Base-by-base conservation (phyloP, 2,113 vertebrate genomes). In the Smithornis capensis region DNA sequence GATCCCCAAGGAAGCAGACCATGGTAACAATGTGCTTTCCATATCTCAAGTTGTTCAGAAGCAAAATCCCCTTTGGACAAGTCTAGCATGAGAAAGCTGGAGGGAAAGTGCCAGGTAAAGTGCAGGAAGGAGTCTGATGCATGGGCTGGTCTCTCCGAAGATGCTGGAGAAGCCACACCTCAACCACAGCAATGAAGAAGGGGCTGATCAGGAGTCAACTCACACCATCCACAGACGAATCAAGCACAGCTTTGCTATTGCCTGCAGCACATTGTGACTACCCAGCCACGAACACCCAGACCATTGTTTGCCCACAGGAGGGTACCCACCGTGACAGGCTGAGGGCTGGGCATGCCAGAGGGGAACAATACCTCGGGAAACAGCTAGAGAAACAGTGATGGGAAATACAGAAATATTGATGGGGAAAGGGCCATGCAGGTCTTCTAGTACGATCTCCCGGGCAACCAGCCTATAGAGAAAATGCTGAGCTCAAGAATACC, bases 401-500 rank as follows among this genome's bases (percentile, higher is more conserved):
- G 29, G 22, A 55, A 74, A 38, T 7, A 53, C 71, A 37, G 40
- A 77, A 83, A 49, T 45, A 50, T 18, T 1, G 70, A 29, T 1
- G 45, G 81, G 69, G 82, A 81, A 81, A 92, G 71, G 87, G 92
- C 69, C 81, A 38, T 3, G 38, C 47, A 74, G 94, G 77, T 94
- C 89, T 50, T 49, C 81, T 56, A n/a, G 57, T 76, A 70, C 74
- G 13, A 90, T 91, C 94, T 85, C 90, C 78, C 52, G 60, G 95
- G 94, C 35, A 95, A 96, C 91, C 50, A 67, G 84, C 24, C 87
- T 68, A 50, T 62, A 70, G 88, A 91, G 87, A 87, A 96, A 94
- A 90, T 10, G 88, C 86, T 92, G 92, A 96, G 94, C 92, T 93
- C 79, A 76, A 94, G 92, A 92, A 95, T 93, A 95, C 92, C 92